phyloP scores from a whole-genome alignment of 2,888 invertebrate species.

The Geotrupes spiniger region DNA sequence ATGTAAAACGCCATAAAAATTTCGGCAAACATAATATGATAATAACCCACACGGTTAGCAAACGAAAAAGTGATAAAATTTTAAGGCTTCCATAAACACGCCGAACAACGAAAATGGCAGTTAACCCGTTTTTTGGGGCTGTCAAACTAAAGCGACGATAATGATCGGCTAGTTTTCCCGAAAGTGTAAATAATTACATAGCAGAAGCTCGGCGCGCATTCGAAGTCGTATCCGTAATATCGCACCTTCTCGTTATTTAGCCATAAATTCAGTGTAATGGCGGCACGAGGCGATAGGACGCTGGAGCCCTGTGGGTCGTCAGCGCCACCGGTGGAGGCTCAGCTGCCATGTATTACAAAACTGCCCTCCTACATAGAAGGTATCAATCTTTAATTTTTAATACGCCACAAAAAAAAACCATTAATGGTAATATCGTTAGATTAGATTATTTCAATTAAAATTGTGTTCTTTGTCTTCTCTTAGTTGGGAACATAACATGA shows the following conservation, averaged over 20 bases:
- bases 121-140: slow-evolving; percentile 1
- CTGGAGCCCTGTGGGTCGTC: slow-evolving; percentile 4
- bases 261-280: slow-evolving; percentile 27
- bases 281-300: slow-evolving; percentile 2
- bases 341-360: slow-evolving; percentile 2
- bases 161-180: slow-evolving; percentile 27
- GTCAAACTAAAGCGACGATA: slow-evolving; percentile 23
- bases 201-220: slow-evolving; percentile 25
- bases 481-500: background rate
- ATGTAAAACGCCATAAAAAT: too few relatives aligned
- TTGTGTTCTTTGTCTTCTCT: background rate
- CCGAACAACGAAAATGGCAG: background rate
- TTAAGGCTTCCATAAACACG: background rate
- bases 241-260: slow-evolving; percentile 33
- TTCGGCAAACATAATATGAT: too few relatives aligned
- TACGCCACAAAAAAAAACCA: background rate
- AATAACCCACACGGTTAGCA: too few relatives aligned
- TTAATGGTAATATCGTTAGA: slow-evolving; percentile 3
- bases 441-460: background rate
- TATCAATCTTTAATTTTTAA: slow-evolving; percentile 7
- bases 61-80: background rate
- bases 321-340: slow-evolving; percentile 2
- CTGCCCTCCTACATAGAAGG: slow-evolving; percentile 7
- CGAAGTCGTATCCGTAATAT: slow-evolving; percentile 27
- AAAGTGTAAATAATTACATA: slow-evolving; percentile 31